phyloP scores from a whole-genome alignment of 2,113 vertebrate genomes.

The Coptodon rendalli region DNA sequence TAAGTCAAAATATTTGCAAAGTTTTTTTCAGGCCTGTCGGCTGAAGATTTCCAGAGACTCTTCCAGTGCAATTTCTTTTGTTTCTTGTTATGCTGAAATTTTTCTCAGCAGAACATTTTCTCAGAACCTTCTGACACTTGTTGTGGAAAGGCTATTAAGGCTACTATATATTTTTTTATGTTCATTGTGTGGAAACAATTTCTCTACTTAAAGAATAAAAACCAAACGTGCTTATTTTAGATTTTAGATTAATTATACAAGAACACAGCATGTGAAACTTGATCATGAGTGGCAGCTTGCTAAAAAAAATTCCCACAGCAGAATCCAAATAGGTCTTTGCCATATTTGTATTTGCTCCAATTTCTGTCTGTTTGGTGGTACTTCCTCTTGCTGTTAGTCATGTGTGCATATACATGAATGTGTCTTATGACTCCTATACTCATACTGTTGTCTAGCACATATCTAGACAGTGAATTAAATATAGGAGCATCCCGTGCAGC shows the following conservation, averaged over 20 bases:
- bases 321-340: neutral
- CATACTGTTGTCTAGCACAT: slow-evolving; percentile 24
- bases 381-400: slow-evolving; percentile 61
- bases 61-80: neutral
- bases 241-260: neutral
- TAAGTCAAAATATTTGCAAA: neutral
- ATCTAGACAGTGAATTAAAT: slow-evolving; percentile 38
- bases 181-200: neutral
- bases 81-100: neutral
- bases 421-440: slow-evolving; percentile 54
- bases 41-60: neutral
- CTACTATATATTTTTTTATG: neutral
- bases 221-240: neutral
- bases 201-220: neutral
- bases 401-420: slow-evolving; percentile 40
- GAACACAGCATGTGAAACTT: neutral
- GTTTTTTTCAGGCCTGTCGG: neutral
- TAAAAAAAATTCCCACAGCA: neutral
- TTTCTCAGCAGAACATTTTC: neutral
- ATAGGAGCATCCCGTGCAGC: slow-evolving; percentile 21
- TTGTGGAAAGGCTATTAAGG: neutral
- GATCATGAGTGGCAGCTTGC: neutral
- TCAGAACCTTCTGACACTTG: neutral
- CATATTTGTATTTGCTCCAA: neutral
- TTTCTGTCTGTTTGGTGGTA: neutral